Evolutionary conservation across 2,797 vertebrate genomes (phyloP), one percentile per base, ranked within the genome.

Genomic region (Aeoliscus strigatus): DNA sequence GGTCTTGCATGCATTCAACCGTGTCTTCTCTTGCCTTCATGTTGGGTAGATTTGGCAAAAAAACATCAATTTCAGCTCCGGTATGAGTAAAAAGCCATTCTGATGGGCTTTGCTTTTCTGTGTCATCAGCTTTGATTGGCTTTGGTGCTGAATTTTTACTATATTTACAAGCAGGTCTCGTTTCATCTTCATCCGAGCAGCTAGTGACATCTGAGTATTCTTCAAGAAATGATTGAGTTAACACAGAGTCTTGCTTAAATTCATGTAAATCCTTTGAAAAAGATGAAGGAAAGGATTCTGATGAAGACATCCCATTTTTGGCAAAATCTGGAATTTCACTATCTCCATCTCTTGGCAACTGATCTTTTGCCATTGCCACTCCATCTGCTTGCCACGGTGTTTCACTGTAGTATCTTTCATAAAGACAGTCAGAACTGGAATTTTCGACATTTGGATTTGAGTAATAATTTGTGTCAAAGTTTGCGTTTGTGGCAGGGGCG

Each of bases 121-220:
- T 16, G 47, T 25, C 40, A 27, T 39, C 36, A 13, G 24, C 49
- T 70, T 72, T 54, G 27, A n/a, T n/a, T n/a, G 42, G 41, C 39
- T 60, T 59, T 23, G 42, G 29, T 52, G 61, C 57, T 9, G 46
- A 59, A 41, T 55, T 40, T 52, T 49, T 45, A 53, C 67, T 70
- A 24, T 81, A 79, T 39, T 79, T 75, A 57, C 75, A 80, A 31
- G 75, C 62, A 7, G 75, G 67, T n/a, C 70, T 75, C 56, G 63
- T 55, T 56, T 73, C 68, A 51, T 82, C 79, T 34, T 61, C 27
- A 34, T 88, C 81, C 1, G 86, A 88, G 54, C 79, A 87, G 60
- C 76, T 88, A 62, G 80, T 87, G 40, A 88, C 75, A 75, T 89
- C 85, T 0, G 86, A 86, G 52, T 77, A 88, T 52, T 75, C 69